Evolutionary conservation across 2,888 invertebrate genomes (phyloP), one percentile per base, ranked within the genome.

Genomic region (Leucoma salicis): DNA sequence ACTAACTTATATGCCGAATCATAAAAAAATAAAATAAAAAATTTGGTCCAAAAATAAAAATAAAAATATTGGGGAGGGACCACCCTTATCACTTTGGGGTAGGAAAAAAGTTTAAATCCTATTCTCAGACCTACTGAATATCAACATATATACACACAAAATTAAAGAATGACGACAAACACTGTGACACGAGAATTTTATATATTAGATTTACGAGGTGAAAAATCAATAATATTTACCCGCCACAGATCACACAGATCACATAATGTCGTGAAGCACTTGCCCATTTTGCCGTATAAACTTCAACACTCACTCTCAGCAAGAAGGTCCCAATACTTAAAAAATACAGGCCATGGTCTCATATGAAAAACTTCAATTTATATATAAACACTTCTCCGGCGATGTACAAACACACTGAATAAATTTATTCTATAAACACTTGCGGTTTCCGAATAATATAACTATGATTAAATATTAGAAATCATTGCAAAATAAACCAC

Each of bases 171-270:
- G n/a, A n/a, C n/a, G n/a, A n/a, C n/a, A n/a, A n/a, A n/a, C n/a
- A n/a, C n/a, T n/a, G n/a, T n/a, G n/a, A n/a, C n/a, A n/a, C n/a
- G n/a, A n/a, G n/a, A n/a, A n/a, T n/a, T n/a, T n/a, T n/a, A n/a
- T n/a, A n/a, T n/a, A n/a, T n/a, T n/a, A n/a, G n/a, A n/a, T n/a
- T n/a, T n/a, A n/a, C n/a, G n/a, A n/a, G n/a, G n/a, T n/a, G n/a
- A 21, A 21, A 8, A 21, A 21, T 8, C 5, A 21, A 21, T 7
- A 12, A 29, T 52, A 44, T 33, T 57, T 57, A 56, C 56, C 53
- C 29, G 38, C 21, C 39, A 57, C n/a, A 36, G 5, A 21, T 53
- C 53, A 25, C 39, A 57, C n/a, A 36, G 5, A 21, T 53, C 53
- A 25, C 55, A 14, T 7, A 53, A 11, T 1, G 40, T 39, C 10